Evolutionary conservation across 2,888 invertebrate genomes (phyloP).

Genomic region (Helobdella robusta): DNA sequence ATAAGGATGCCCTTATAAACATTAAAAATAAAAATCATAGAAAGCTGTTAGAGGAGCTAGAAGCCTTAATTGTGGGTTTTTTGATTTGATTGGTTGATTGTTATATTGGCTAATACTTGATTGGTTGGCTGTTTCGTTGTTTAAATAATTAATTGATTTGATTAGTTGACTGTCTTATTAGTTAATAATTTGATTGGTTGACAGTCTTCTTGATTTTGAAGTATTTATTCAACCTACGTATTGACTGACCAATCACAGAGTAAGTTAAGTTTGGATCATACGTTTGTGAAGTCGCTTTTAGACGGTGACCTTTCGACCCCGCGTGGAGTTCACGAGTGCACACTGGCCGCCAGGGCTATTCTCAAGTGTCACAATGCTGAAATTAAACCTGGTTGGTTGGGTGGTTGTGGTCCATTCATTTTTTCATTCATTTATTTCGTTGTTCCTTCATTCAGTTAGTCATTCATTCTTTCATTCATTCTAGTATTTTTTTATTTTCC

Average conservation of each 20-base stretch:
- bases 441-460: too few species aligned
- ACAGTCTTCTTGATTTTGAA: too few species aligned
- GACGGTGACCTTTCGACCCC: conserved; percentile 65
- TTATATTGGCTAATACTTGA: background rate
- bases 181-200: background rate
- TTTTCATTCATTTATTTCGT: background rate
- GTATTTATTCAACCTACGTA: too few species aligned
- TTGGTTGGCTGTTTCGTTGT: background rate
- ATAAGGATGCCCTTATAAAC: conserved; percentile 76
- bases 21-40: conserved; percentile 76
- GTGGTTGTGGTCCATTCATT: background rate
- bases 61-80: conserved; percentile 63
- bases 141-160: conserved; percentile 1
- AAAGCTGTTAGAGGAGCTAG: conserved; percentile 66
- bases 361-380: conserved; percentile 62
- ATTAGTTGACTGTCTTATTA: background rate
- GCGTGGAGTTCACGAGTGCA: conserved; percentile 49
- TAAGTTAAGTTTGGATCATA: conserved; percentile 60
- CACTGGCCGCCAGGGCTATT: conserved; percentile 64
- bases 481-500: too few species aligned
- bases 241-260: too few species aligned
- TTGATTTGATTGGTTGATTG: background rate
- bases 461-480: background rate
- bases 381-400: conserved; percentile 44
- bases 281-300: conserved; percentile 60